Evolutionary conservation across 2,888 invertebrate genomes (phyloP).

Genomic region (Hanleya hanleyi): DNA sequence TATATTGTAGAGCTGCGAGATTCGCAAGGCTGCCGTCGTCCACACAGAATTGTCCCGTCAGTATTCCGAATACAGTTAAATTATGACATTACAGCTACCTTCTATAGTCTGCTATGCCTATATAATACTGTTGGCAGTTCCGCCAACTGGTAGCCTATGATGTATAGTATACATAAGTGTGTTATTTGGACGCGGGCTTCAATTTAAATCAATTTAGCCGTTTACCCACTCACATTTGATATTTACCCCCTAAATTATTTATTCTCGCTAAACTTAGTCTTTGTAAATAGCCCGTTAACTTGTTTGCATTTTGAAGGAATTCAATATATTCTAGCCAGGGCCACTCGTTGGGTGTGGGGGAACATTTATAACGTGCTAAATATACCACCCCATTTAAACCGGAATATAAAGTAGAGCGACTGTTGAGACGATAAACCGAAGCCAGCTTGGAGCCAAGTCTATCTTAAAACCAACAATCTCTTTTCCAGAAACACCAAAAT

Average conservation of each 20-base stretch:
- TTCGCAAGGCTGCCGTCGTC: too few relatives aligned
- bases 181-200: too few relatives aligned
- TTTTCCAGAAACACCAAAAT: not conserved
- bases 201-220: too few relatives aligned
- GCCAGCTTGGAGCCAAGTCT: not conserved
- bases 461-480: not conserved
- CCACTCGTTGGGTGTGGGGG: not conserved
- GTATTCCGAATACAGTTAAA: too few relatives aligned
- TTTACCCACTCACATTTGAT: too few relatives aligned
- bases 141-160: too few relatives aligned
- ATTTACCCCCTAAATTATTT: slow-evolving; percentile 2
- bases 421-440: not conserved
- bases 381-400: not conserved
- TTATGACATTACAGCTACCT: too few relatives aligned
- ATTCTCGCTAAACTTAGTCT: not conserved
- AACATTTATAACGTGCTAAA: slow-evolving; percentile 1
- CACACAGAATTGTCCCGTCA: too few relatives aligned
- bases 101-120: too few relatives aligned
- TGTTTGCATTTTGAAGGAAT: not conserved
- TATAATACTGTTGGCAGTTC: too few relatives aligned
- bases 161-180: too few relatives aligned
- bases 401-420: not conserved
- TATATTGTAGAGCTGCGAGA: too few relatives aligned
- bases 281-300: not conserved
- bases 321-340: not conserved